A percentile compares a stretch with the other conserved stretches of the same genome.
phyloP scores from a whole-genome alignment of 2,113 vertebrate genomes.

The Spilogale gracilis region DNA sequence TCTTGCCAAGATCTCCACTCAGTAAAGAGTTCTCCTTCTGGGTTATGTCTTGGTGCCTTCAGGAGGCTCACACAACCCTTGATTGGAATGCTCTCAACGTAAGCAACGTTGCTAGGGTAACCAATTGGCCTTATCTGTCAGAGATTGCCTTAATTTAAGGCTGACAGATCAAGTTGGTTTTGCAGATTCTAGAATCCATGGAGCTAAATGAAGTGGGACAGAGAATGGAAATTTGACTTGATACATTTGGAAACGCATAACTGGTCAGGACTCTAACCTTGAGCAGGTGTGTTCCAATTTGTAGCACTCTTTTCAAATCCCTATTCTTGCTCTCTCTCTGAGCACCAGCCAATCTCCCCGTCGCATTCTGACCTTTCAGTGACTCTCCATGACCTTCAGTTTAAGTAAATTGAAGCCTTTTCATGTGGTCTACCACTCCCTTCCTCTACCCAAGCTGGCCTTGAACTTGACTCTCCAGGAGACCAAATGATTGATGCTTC shows the following conservation, averaged over 20 bases:
- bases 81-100: not conserved
- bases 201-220: not conserved
- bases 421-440: not conserved
- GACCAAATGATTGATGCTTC: not conserved
- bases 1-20: not conserved
- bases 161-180: not conserved
- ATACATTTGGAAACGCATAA: not conserved
- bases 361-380: not conserved
- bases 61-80: not conserved
- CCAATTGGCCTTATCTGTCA: too few species aligned
- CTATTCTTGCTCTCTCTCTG: not conserved
- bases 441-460: too few species aligned
- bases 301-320: too few species aligned
- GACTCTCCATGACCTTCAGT: not conserved
- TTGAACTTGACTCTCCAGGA: not conserved
- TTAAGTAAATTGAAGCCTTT: not conserved
- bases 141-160: not conserved
- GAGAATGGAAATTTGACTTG: not conserved
- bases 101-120: not conserved
- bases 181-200: not conserved
- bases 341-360: not conserved
- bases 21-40: not conserved
- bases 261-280: not conserved
- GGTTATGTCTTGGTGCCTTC: not conserved
- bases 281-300: rapidly evolving